Evolutionary conservation across 2,113 vertebrate genomes (phyloP).

Genomic region (Mobula birostris): DNA sequence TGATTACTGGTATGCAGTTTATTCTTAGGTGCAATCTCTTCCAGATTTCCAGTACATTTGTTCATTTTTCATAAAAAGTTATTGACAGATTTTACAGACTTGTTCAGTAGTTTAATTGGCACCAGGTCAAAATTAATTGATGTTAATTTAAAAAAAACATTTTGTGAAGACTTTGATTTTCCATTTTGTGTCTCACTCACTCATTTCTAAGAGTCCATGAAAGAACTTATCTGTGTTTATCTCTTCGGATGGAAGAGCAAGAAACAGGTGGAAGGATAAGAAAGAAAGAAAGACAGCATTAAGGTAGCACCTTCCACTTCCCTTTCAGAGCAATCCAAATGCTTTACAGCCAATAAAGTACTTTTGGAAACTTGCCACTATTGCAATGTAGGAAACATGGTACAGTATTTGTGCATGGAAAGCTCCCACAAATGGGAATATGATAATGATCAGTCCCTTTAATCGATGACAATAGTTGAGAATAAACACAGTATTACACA

Average conservation of each 20-base stretch:
- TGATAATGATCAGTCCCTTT: background rate
- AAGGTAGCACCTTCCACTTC: too few relatives aligned
- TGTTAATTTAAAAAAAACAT: background rate
- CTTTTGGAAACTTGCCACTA: too few relatives aligned
- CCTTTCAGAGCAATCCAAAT: too few relatives aligned
- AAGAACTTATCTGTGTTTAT: too few relatives aligned
- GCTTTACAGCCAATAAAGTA: too few relatives aligned
- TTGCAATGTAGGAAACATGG: too few relatives aligned
- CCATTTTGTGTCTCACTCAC: background rate
- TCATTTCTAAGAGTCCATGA: background rate
- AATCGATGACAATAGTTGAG: too few relatives aligned
- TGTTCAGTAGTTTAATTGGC: background rate
- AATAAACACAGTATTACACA: too few relatives aligned
- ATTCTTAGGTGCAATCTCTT: slow-evolving; percentile 4
- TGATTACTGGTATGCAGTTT: background rate
- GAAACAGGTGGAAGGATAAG: background rate
- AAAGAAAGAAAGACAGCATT: too few relatives aligned
- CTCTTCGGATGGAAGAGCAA: background rate
- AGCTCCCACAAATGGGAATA: background rate
- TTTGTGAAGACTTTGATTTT: background rate
- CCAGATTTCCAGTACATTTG: slow-evolving; percentile 15
- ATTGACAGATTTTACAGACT: background rate
- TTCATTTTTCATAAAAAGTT: background rate
- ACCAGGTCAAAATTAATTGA: background rate
- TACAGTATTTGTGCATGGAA: too few relatives aligned